phyloP scores from a whole-genome alignment of 2,888 invertebrate species.

The Xylota sylvarum region DNA sequence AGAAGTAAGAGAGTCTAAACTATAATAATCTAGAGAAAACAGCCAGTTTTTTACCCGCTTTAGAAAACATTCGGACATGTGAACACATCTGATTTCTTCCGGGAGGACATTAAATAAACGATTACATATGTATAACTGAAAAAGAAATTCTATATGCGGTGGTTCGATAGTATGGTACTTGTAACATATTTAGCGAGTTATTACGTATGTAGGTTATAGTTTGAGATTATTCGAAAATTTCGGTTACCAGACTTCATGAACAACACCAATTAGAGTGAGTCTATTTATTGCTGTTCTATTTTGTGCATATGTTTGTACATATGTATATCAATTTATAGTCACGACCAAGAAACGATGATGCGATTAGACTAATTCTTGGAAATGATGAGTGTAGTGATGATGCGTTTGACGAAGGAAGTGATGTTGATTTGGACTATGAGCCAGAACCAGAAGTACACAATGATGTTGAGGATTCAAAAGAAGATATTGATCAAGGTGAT shows the following conservation, averaged over 20 bases:
- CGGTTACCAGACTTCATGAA: slow-evolving; percentile 14
- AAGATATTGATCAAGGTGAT: background rate
- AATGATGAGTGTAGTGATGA: slow-evolving; percentile 1
- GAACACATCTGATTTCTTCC: no score
- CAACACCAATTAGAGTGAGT: no score
- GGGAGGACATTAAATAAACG: no score
- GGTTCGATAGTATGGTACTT: slow-evolving; percentile 1
- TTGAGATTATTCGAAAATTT: slow-evolving; percentile 12
- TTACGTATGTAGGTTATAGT: slow-evolving; percentile 16
- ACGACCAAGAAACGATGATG: background rate
- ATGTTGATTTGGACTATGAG: background rate
- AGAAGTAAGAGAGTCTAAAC: no score
- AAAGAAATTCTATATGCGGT: no score
- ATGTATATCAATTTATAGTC: background rate
- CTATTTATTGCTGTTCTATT: no score
- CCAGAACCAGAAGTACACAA: no score
- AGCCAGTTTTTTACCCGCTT: no score
- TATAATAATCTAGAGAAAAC: no score
- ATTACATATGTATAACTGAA: no score
- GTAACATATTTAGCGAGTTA: slow-evolving; percentile 17
- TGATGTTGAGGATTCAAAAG: background rate
- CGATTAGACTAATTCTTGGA: background rate
- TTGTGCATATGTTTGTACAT: background rate
- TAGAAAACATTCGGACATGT: no score
- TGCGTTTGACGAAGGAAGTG: slow-evolving; percentile 8